A percentile compares a stretch with the other conserved stretches of the same genome.
Conservation (phyloP, 2,888 invertebrate genomes). For the Callyntrura guangdongensis region DNA sequence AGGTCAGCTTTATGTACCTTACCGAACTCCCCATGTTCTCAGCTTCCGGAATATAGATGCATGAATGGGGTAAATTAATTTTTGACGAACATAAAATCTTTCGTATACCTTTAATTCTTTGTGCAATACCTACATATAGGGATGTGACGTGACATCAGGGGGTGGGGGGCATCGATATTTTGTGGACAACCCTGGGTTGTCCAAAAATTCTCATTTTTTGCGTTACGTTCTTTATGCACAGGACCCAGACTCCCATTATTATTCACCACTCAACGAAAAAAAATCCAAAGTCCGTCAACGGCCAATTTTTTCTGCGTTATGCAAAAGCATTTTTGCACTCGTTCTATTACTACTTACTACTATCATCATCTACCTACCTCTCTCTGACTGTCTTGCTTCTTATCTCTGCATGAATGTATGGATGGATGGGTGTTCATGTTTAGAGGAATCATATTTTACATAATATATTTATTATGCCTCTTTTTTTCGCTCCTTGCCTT, state of each 20-base stretch:
- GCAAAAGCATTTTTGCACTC: constrained; percentile 44
- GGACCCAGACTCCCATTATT: not conserved
- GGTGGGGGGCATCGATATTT: not conserved
- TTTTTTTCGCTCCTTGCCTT: constrained; percentile 20
- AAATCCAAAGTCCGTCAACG: constrained; percentile 78
- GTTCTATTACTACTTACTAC: not conserved
- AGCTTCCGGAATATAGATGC: no score
- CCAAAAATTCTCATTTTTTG: no score
- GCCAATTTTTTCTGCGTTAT: constrained; percentile 45
- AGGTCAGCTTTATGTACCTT: no score
- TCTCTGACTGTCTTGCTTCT: not conserved
- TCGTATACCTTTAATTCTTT: no score
- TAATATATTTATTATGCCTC: constrained; percentile 14
- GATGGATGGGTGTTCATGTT: constrained; percentile 16
- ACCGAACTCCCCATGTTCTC: no score
- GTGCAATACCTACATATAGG: no score
- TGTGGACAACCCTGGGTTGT: constrained; percentile 62
- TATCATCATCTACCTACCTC: not conserved
- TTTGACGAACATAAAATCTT: no score
- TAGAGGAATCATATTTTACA: not conserved
- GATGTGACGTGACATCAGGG: no score
- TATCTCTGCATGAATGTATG: constrained; percentile 3
- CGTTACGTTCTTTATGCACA: no score
- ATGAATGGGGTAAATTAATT: no score
- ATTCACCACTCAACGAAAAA: constrained; percentile 19